Base-by-base conservation (phyloP, 2,113 vertebrate genomes). In the Micromys minutus region DNA sequence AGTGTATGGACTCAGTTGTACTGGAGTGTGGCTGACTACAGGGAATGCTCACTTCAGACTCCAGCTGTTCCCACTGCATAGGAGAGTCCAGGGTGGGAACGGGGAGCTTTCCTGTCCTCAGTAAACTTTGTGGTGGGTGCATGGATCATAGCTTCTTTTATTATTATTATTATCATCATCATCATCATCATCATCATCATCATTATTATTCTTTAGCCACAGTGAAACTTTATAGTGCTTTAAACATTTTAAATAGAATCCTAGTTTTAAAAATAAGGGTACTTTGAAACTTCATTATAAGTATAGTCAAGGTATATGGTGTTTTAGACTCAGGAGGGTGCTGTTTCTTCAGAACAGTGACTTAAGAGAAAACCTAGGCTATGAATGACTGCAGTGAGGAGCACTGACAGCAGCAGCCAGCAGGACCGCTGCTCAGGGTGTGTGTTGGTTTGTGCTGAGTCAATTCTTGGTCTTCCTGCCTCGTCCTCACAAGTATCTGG, bases 201-300 rank as follows among this genome's bases (percentile, higher is more conserved):
- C n/a, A n/a, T 86, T 93, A 47, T 87, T 88, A 79, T n/a, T 72
- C 61, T 72, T 67, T 74, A 57, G 81, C 45, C 77, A 4, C 83
- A 39, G 26, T 86, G 26, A 17, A 47, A 47, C 45, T 85, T 92
- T 17, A 45, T n/a, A 87, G 76, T 61, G 21, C 75, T 84, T 84
- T 36, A n/a, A n/a, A n/a, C n/a, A n/a, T n/a, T n/a, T n/a, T n/a
- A n/a, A 31, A 16, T 31, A 76, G 7, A 81, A 71, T 5, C 74
- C 13, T 45, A 81, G 57, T 22, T 89, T 95, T 89, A 65, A 47
- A n/a, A 88, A 87, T 89, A 47, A 92, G 22, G 42, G 65, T 42
- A 61, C 0, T 87, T 87, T 93, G 31, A 42, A 81, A 76, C 81
- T 63, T 59, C 17, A 0, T 42, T 24, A 69, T 5, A 57, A 39